These are phyloP conservation scores for Moxostoma hubbsi DNA, from an alignment of 2,797 vertebrate genomes.

Conservation along the genomic window DNA sequence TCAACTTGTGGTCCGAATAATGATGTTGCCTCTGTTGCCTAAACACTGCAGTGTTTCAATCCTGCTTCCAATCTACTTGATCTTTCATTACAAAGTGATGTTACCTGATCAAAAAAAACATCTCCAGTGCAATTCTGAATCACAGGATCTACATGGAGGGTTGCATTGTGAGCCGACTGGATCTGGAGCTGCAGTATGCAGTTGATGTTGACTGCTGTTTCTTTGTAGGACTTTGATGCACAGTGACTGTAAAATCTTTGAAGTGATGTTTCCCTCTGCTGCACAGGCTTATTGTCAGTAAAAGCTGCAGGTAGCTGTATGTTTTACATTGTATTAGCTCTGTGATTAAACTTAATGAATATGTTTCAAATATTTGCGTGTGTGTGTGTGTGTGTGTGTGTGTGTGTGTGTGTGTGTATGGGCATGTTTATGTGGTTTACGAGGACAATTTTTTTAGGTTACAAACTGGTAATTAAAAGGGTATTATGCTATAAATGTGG, in stretches of 20 bases:
- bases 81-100: constrained; percentile 32
- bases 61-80: neutral
- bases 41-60: neutral
- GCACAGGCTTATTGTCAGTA: constrained; percentile 24
- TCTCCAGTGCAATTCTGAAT: constrained; percentile 17
- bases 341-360: constrained; percentile 36
- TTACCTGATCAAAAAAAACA: constrained; percentile 30
- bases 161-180: constrained; percentile 20
- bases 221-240: constrained; percentile 37
- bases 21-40: constrained; percentile 21
- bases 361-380: constrained; percentile 13
- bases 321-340: constrained; percentile 30
- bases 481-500: too few relatives aligned
- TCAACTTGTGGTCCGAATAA: constrained; percentile 48
- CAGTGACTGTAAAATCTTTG: constrained; percentile 39
- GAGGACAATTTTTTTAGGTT: too few relatives aligned
- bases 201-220: constrained; percentile 33
- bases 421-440: too few relatives aligned
- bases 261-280: constrained; percentile 31
- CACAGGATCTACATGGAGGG: constrained; percentile 16
- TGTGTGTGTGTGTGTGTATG: too few relatives aligned
- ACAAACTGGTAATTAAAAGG: too few relatives aligned
- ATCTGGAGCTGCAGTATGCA: constrained; percentile 12
- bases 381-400: constrained; percentile 2
- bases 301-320: constrained; percentile 16